Evolutionary conservation across 2,888 invertebrate species (phyloP), one percentile per base, ranked within the genome.

Genomic region (Drosophila maculinotata): DNA sequence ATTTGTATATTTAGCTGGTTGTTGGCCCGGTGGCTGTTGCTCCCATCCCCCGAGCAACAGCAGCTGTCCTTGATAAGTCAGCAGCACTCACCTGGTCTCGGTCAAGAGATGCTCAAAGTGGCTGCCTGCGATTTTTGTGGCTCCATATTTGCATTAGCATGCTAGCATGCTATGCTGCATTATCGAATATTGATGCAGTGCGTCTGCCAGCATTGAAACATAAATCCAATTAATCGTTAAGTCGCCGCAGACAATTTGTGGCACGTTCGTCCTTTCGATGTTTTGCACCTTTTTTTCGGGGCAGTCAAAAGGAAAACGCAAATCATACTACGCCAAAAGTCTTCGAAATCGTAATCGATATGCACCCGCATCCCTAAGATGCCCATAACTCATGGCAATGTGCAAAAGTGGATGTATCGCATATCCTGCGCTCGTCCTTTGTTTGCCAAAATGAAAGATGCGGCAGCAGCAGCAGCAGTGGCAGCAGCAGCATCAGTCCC

Each of bases 371-470:
- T 88, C 69, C 57, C 74, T 68, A 74, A 84, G 84, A 86, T 79
- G 73, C 45, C 70, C 84, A 88, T 88, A 88, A 76, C 71, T 85
- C 87, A 88, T 75, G 78, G 79, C 85, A 87, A 90, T 90, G 89
- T 90, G 90, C 90, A 89, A 90, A 90, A 90, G 85, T 88, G 73
- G 66, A 70, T 79, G 79, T 84, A 88, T 89, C 89, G 77, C 79
- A 83, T 84, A 75, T 82, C 78, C 74, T 79, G 62, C 56, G 25
- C 10, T 20, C 36, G 63, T 54, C 54, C 63, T 72, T 87, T 82
- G 79, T 81, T 74, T 78, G 72, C 70, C 72, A 66, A 75, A 44
- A 49, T 38, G 38, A 68, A 76, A 76, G 72, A 76, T 79, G 79
- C 76, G 58, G 59, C 51, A 63, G 69, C 49, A 10, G 25, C 25